phyloP scores from a whole-genome alignment of 2,797 vertebrate species.

The Lagorchestes hirsutus region DNA sequence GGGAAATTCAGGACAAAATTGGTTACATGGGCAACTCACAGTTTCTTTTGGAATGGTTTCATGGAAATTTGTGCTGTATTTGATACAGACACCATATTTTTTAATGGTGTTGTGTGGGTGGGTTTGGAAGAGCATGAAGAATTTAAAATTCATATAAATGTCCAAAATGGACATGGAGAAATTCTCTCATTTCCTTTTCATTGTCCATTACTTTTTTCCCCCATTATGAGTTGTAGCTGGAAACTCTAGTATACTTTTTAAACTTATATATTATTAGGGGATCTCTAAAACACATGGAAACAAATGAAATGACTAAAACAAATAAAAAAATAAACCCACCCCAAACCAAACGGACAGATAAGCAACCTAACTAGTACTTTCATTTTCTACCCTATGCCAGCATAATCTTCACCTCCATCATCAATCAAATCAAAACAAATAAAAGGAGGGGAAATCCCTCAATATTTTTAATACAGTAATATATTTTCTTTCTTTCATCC shows the following conservation, averaged over 20 bases:
- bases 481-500: not conserved
- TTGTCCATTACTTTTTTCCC: conserved; percentile 62
- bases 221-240: conserved; percentile 38
- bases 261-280: conserved; percentile 58
- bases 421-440: not conserved
- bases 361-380: conserved; percentile 13
- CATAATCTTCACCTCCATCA: not conserved
- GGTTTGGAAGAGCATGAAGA: conserved; percentile 61
- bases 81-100: conserved; percentile 65
- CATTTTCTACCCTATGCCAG: conserved; percentile 44
- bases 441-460: not conserved
- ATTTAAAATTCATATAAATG: conserved; percentile 52
- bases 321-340: conserved; percentile 46
- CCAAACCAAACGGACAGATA: conserved; percentile 51
- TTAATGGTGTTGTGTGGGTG: conserved; percentile 59
- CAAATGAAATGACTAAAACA: conserved; percentile 61
- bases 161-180: conserved; percentile 47
- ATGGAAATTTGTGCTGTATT: conserved; percentile 76
- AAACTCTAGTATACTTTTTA: conserved; percentile 51
- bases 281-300: conserved; percentile 55
- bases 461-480: not conserved
- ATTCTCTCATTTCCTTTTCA: conserved; percentile 62
- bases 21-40: conserved; percentile 61
- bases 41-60: conserved; percentile 67
- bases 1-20: conserved; percentile 69